Evolutionary conservation across 2,888 invertebrate species (phyloP), one percentile per base, ranked within the genome.

Genomic region (Lypha dubia): DNA sequence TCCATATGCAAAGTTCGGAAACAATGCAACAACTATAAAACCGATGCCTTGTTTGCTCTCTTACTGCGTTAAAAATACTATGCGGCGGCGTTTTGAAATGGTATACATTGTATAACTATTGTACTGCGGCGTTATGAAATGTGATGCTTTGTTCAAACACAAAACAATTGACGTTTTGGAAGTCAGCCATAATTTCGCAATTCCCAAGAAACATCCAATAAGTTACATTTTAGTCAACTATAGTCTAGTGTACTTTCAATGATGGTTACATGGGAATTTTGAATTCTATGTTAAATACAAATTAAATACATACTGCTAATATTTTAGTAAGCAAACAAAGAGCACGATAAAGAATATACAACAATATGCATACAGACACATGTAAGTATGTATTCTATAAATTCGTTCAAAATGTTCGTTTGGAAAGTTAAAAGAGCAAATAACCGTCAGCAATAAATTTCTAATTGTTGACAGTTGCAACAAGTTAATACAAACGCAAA

Each of bases 361-460:
- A n/a, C n/a, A n/a, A 49, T 17, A 44, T 0, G n/a, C 17, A 46
- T 15, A 3, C 5, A 44, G 4, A n/a, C 3, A n/a, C 6, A 17
- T n/a, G 17, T 46, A 46, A 9, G 1, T 46, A 46, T 17, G 15
- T 38, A 38, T 28, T 9, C 38, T 38, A 44, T 44, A 79, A 56
- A 67, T 70, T 53, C 7, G 41, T 62, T 60, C 7, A 24, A 6
- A 17, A 53, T 53, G n/a, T 73, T 79, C 49, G n/a, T 73, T n/a
- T 79, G 46, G 73, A 73, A 79, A 73, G 58, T 67, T 73, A 63
- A 53, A 71, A 28, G 38, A 58, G 53, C 44, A 44, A 53, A 44
- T 63, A 63, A 71, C 17, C 22, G 53, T 68, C 41, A 63, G 53
- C 62, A 46, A 76, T 81, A 81, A 68, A 68, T 70, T 76, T 67